These are phyloP conservation scores for Chionis minor DNA, from an alignment of 2,113 vertebrate species.

Conservation along the genomic window DNA sequence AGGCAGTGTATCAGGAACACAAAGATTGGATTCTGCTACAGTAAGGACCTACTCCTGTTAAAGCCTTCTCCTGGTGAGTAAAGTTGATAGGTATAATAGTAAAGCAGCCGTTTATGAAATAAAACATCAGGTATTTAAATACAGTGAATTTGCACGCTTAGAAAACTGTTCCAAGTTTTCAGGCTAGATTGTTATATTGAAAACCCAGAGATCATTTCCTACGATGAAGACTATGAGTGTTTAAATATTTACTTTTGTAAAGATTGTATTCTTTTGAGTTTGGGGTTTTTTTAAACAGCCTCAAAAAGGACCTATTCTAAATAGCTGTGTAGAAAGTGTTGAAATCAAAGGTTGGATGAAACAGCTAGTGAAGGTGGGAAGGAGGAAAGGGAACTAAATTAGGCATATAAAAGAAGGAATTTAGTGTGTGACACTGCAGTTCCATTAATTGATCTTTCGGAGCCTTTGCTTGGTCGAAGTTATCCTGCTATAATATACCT, in stretches of 20 bases:
- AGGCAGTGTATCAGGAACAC: constrained; percentile 89
- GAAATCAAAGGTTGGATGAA: background rate
- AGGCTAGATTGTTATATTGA: background rate
- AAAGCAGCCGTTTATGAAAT: background rate
- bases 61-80: constrained; percentile 82
- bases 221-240: background rate
- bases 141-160: background rate
- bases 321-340: background rate
- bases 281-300: background rate
- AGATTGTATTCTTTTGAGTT: background rate
- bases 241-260: background rate
- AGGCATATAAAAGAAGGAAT: background rate
- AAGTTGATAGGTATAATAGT: constrained; percentile 9
- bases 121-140: background rate
- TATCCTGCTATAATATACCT: background rate
- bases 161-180: background rate
- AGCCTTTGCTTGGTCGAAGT: background rate
- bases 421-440: background rate
- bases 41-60: constrained; percentile 99
- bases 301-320: background rate
- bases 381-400: background rate
- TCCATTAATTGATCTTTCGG: background rate
- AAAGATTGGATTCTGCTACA: constrained; percentile 94
- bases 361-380: background rate
- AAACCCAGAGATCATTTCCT: background rate